A percentile compares a stretch with the other conserved stretches of the same genome.
Evolutionary conservation across 2,113 vertebrate species (phyloP).

Genomic region (Salvelinus alpinus): DNA sequence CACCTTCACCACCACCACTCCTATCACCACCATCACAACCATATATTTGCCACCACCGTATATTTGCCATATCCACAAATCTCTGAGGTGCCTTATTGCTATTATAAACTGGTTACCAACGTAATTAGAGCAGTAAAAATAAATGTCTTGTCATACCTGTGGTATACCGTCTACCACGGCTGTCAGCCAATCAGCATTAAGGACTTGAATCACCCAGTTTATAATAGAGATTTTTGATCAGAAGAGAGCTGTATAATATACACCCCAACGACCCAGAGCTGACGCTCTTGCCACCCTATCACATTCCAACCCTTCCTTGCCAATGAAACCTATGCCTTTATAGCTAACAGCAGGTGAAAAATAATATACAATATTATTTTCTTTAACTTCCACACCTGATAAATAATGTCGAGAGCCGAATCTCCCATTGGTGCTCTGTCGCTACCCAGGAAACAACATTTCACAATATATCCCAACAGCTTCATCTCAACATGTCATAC

Average conservation of each 20-base stretch:
- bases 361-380: conserved; percentile 48
- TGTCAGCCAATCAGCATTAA: too few species aligned
- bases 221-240: conserved; percentile 39
- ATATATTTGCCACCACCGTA: too few species aligned
- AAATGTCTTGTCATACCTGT: too few species aligned
- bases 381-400: conserved; percentile 41
- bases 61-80: too few species aligned
- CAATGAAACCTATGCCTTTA: conserved; percentile 13
- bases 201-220: too few species aligned
- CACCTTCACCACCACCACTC: too few species aligned
- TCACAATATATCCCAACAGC: conserved; percentile 43
- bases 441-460: conserved; percentile 54
- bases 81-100: too few species aligned
- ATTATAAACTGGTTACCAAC: too few species aligned
- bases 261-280: conserved; percentile 14
- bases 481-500: conserved; percentile 61
- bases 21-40: too few species aligned
- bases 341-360: conserved; percentile 51
- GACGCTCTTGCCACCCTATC: conserved; percentile 13
- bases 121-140: too few species aligned
- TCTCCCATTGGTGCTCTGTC: conserved; percentile 26
- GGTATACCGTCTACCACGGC: too few species aligned
- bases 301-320: conserved; percentile 28
- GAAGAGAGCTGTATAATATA: conserved; percentile 32
- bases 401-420: conserved; percentile 32